Evolutionary conservation across 37 sponge, comb jelly and placozoan species (phyloP).

Genomic region (Ephydatia muelleri): DNA sequence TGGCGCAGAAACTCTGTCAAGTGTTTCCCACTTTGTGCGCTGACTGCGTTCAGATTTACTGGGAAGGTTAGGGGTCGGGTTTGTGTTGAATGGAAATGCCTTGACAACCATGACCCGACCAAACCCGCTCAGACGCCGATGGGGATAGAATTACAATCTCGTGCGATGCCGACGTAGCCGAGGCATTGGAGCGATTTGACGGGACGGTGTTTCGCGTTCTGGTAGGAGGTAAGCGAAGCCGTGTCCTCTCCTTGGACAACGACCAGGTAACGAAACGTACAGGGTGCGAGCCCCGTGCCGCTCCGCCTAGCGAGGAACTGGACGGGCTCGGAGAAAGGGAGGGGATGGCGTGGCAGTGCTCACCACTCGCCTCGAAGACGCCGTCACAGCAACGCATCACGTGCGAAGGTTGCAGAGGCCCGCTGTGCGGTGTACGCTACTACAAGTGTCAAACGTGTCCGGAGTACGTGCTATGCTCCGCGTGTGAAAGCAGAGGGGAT

Average conservation of each 20-base stretch:
- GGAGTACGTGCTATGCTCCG: slow-evolving; percentile 75
- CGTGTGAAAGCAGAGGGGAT: slow-evolving; percentile 65
- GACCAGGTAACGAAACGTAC: no score
- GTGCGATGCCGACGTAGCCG: slow-evolving; percentile 75
- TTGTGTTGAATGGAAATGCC: background rate
- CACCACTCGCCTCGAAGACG: no score
- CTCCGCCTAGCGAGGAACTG: background rate
- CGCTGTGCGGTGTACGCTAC: slow-evolving; percentile 41
- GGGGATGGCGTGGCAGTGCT: background rate
- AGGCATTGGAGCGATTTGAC: slow-evolving; percentile 67
- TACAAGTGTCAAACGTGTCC: slow-evolving; percentile 72
- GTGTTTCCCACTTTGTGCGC: slow-evolving; percentile 47
- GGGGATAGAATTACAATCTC: slow-evolving; percentile 68
- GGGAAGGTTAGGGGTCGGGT: slow-evolving; percentile 47
- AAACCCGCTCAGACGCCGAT: slow-evolving; percentile 71
- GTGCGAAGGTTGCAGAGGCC: slow-evolving; percentile 72
- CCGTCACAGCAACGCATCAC: slow-evolving; percentile 21
- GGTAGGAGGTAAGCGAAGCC: slow-evolving; percentile 24
- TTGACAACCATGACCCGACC: no score
- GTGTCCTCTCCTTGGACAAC: background rate
- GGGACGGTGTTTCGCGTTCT: slow-evolving; percentile 54
- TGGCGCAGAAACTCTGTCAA: slow-evolving; percentile 58
- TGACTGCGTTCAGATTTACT: slow-evolving; percentile 25
- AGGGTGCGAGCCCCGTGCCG: background rate
- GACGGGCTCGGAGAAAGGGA: background rate